Conservation (phyloP, 2,113 vertebrate species). For the Phaethon lepturus region DNA sequence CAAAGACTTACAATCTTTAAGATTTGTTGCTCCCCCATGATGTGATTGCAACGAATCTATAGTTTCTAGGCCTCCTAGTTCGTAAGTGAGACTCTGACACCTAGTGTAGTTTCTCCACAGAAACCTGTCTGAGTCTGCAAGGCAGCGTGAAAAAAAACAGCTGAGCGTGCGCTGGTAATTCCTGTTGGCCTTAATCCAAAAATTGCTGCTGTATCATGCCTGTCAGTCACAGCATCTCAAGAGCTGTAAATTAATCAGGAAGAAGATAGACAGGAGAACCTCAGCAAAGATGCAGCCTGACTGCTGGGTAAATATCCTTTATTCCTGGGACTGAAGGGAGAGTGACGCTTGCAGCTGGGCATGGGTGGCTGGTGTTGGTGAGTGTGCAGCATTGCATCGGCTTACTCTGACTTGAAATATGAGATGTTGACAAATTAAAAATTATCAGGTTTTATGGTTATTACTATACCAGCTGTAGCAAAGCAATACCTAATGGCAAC, state of each 20-base stretch:
- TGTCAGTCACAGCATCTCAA: neutral
- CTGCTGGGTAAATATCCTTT: neutral
- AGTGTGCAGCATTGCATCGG: neutral
- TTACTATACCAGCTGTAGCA: neutral
- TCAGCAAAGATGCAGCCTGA: neutral
- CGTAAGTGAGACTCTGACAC: neutral
- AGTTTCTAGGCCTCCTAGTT: neutral
- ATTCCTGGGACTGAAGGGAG: neutral
- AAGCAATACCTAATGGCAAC: fast-evolving
- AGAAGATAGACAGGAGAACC: neutral
- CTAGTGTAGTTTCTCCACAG: neutral
- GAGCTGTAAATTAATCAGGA: fast-evolving
- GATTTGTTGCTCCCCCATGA: neutral
- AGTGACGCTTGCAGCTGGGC: neutral
- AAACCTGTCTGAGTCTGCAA: neutral
- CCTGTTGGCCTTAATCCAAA: neutral
- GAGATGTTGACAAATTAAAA: neutral
- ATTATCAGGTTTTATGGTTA: fast-evolving
- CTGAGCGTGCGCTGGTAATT: neutral
- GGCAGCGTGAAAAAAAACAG: neutral
- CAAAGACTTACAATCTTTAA: neutral
- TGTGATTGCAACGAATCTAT: neutral
- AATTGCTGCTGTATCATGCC: neutral
- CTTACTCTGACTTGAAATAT: neutral
- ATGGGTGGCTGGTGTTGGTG: neutral